phyloP scores from a whole-genome alignment of 2,113 vertebrate species.

The Apeltes quadracus region DNA sequence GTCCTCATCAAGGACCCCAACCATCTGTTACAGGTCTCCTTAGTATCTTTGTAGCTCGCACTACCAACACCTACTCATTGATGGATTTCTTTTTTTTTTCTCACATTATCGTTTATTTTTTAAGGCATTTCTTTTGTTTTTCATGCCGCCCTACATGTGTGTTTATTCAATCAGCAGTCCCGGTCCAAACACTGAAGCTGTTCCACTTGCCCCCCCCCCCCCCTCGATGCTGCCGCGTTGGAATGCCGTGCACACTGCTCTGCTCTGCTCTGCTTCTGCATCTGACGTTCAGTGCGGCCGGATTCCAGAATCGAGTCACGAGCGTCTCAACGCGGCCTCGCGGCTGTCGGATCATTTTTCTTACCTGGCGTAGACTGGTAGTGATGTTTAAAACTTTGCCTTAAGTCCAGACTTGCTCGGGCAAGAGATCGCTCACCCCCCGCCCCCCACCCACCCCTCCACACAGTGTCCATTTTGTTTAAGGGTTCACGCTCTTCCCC shows the following conservation, averaged over 20 bases:
- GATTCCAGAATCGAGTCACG: slow-evolving; percentile 37
- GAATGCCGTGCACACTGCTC: slow-evolving; percentile 12
- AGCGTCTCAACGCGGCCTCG: slow-evolving; percentile 37
- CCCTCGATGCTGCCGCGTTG: neutral
- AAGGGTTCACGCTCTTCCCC: neutral
- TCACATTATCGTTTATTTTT: neutral
- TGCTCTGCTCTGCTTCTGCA: neutral
- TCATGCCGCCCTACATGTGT: neutral
- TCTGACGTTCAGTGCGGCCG: neutral
- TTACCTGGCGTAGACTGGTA: slow-evolving; percentile 44
- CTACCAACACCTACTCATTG: neutral
- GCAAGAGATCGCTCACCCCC: slow-evolving; percentile 60
- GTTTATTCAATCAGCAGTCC: slow-evolving; percentile 6
- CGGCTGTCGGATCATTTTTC: slow-evolving; percentile 43
- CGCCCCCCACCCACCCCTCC: slow-evolving; percentile 38
- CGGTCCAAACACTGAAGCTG: slow-evolving; percentile 15
- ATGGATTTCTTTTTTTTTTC: neutral
- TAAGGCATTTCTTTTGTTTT: neutral
- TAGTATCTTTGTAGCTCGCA: slow-evolving; percentile 16
- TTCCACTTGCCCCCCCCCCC: neutral
- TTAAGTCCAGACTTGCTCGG: slow-evolving; percentile 74
- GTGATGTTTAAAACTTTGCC: slow-evolving; percentile 71
- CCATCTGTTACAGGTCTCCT: slow-evolving; percentile 47
- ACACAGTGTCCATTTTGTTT: slow-evolving; percentile 23
- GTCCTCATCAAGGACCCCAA: slow-evolving; percentile 43